phyloP scores from a whole-genome alignment of 92 coral and sea anemone species.

The Plumapathes pennacea region DNA sequence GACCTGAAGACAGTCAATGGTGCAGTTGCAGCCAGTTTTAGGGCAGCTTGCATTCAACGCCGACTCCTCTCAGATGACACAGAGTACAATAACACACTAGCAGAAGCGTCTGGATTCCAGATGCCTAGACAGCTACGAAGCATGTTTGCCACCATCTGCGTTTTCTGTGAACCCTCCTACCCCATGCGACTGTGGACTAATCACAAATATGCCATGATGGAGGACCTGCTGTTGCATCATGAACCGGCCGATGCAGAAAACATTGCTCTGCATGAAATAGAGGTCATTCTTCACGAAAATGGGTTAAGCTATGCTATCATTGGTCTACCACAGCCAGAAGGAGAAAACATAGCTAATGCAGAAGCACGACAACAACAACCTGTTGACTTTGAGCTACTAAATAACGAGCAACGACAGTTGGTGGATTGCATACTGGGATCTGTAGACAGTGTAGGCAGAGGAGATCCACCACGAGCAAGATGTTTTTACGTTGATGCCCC shows the following conservation, averaged over 20 bases:
- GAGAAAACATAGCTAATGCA: neutral
- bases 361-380: neutral
- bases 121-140: slow-evolving; percentile 1
- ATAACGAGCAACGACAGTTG: slow-evolving; percentile 1
- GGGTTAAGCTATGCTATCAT: neutral
- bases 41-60: slow-evolving; percentile 2
- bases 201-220: slow-evolving; percentile 8
- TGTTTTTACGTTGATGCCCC: slow-evolving; percentile 6
- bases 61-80: slow-evolving; percentile 2
- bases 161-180: slow-evolving; percentile 5
- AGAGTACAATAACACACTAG: neutral
- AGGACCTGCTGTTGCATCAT: neutral
- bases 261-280: neutral
- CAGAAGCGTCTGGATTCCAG: neutral
- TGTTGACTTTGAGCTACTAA: neutral
- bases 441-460: too few species aligned
- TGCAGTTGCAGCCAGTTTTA: neutral
- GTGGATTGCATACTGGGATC: neutral
- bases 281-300: neutral
- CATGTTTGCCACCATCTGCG: slow-evolving; percentile 4
- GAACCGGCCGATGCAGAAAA: neutral
- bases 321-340: slow-evolving; percentile 1
- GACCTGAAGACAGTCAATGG: slow-evolving; percentile 6
- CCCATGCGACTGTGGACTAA: slow-evolving; percentile 1
- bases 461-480: neutral